Percentiles rank a stretch among this genome's conserved stretches.
Evolutionary conservation across 2,888 invertebrate species (phyloP).

Genomic region (Euphydryas editha): DNA sequence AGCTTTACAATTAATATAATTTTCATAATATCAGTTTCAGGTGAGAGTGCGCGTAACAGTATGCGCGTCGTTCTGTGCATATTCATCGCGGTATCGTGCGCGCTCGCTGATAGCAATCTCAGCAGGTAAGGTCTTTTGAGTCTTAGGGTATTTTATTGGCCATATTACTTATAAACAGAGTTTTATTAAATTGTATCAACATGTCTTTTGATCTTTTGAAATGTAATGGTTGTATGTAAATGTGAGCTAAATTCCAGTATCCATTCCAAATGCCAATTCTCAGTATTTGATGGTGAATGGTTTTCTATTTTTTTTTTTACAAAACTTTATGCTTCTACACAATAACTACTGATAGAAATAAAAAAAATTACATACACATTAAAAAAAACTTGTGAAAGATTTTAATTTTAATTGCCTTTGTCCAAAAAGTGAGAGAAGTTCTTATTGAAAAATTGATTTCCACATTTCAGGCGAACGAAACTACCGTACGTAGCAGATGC

Average conservation of each 20-base stretch:
- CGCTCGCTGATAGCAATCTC: constrained; percentile 59
- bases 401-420: neutral
- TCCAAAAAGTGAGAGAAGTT: neutral
- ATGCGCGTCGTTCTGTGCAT: constrained; percentile 62
- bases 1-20: neutral
- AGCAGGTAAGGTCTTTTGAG: constrained; percentile 56
- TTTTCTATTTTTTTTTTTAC: no score
- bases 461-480: constrained; percentile 69
- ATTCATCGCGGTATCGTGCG: constrained; percentile 56
- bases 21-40: constrained; percentile 58
- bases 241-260: no score
- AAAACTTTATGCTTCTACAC: no score
- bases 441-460: neutral
- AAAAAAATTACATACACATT: no score
- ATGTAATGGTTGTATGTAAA: no score
- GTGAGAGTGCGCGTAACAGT: constrained; percentile 56
- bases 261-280: no score
- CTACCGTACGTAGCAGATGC: constrained; percentile 87
- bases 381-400: neutral
- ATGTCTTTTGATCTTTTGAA: no score
- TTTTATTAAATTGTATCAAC: no score
- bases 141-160: neutral
- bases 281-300: neutral
- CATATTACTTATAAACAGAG: no score
- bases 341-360: no score